Base-by-base conservation (phyloP, 2,113 vertebrate species). In the Acanthisitta chloris region DNA sequence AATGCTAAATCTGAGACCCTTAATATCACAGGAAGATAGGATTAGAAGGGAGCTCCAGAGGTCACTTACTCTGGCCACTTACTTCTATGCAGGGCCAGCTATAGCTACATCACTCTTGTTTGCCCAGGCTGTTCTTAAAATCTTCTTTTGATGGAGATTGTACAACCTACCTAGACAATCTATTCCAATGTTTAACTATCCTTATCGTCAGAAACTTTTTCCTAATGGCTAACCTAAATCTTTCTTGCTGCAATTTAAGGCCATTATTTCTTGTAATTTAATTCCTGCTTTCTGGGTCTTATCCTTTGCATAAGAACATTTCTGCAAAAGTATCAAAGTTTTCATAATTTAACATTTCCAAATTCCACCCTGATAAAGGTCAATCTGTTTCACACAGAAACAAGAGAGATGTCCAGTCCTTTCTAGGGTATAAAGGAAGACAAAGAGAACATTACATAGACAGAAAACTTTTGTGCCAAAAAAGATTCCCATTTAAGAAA, bases 181-280 rank as follows among this genome's bases (percentile, higher is more conserved):
- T 91, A 67, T 86, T 93, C 80, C 59, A 67, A 26, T 78, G 67
- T 66, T 88, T 88, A 94, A 88, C 88, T 71, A 58, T 43, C 80
- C 67, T 92, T 81, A 81, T 33, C 2, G 0, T 54, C 77, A 73
- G 54, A 55, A 92, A 88, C 88, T 71, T 95, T 93, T 78, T 90
- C 51, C 64, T 90, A 94, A 94, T 86, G 55, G 64, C 59, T 90
- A 93, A 77, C 42, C 58, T 89, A 83, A 73, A 72, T 87, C 17
- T 90, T 81, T 92, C 80, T 54, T n/a, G 1, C 66, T 66, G 82
- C 72, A 79, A 83, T n/a, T n/a, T n/a, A n/a, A n/a, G n/a, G n/a
- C n/a, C n/a, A 65, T 92, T 92, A 86, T 90, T 92, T 83, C 78
- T 92, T 83, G 49, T 81, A 65, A 73, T 87, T 86, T 79, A 74